These are phyloP conservation scores for Nycticebus coucang DNA, from an alignment of 2,113 vertebrate species.

Conservation along the genomic window DNA sequence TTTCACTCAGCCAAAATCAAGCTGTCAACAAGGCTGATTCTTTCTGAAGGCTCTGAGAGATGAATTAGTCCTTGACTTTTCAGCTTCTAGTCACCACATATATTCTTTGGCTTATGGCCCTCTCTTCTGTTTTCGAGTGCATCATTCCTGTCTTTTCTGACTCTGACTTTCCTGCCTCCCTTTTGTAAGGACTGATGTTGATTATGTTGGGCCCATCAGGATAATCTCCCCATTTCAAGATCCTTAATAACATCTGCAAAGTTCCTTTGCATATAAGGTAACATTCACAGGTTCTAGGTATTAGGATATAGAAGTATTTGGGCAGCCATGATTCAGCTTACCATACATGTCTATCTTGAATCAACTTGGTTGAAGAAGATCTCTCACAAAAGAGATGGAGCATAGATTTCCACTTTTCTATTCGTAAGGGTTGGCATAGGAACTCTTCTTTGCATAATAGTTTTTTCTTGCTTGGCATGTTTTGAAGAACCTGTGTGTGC, in stretches of 20 bases:
- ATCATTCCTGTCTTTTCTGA: not conserved
- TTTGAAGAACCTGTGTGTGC: not conserved
- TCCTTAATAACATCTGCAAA: not conserved
- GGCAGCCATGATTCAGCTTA: not conserved
- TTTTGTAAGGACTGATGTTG: not conserved
- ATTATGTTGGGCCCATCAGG: not conserved
- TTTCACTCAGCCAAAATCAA: not conserved
- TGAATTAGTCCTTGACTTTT: not conserved
- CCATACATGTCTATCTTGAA: not conserved
- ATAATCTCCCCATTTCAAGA: not conserved
- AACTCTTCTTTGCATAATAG: not conserved
- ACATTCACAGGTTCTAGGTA: not conserved
- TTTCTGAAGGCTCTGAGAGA: not conserved
- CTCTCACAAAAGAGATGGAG: not conserved
- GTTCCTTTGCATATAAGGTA: not conserved
- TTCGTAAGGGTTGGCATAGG: not conserved
- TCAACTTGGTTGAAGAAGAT: not conserved
- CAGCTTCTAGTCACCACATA: not conserved
- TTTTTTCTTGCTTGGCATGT: not conserved
- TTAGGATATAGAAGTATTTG: not conserved
- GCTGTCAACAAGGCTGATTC: not conserved
- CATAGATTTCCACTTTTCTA: not conserved
- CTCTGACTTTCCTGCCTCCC: not conserved
- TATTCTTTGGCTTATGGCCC: not conserved
- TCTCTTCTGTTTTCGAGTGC: not conserved